These are phyloP conservation scores for Ceratosolen solmsi DNA, from an alignment of 1,140 invertebrate species.

Conservation along the genomic window DNA sequence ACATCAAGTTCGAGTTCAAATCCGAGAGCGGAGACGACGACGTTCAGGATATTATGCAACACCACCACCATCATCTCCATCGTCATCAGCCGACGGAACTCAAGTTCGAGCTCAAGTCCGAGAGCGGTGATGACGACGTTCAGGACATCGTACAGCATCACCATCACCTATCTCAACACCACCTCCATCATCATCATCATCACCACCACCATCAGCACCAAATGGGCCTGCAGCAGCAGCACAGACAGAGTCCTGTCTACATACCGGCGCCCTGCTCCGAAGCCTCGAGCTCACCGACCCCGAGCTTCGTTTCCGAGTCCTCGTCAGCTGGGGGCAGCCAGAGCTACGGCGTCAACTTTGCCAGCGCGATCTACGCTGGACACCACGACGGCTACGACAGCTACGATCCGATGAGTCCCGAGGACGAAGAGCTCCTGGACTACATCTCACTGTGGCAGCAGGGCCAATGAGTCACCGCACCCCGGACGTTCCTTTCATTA, in stretches of 20 bases:
- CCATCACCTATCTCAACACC: slow-evolving; percentile 6
- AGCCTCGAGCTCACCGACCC: slow-evolving; percentile 84
- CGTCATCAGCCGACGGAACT: slow-evolving; percentile 15
- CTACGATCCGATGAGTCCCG: slow-evolving; percentile 87
- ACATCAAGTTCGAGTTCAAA: slow-evolving; percentile 50
- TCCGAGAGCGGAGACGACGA: slow-evolving; percentile 55
- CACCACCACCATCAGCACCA: slow-evolving; percentile 57
- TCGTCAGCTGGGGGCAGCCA: slow-evolving; percentile 76
- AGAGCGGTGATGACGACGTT: slow-evolving; percentile 55
- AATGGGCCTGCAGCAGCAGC: slow-evolving; percentile 65
- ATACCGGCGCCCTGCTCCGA: slow-evolving; percentile 80
- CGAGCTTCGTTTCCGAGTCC: slow-evolving; percentile 84
- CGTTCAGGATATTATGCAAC: slow-evolving; percentile 40
- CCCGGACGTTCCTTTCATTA: background rate
- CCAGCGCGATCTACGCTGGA: slow-evolving; percentile 72
- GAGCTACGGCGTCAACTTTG: slow-evolving; percentile 70
- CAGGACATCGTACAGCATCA: slow-evolving; percentile 52
- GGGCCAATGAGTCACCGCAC: slow-evolving; percentile 65
- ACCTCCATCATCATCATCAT: slow-evolving; percentile 61
- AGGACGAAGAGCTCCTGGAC: slow-evolving; percentile 92
- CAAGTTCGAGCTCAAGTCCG: slow-evolving; percentile 50
- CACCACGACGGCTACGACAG: slow-evolving; percentile 81
- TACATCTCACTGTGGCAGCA: slow-evolving; percentile 88
- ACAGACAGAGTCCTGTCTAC: slow-evolving; percentile 61
- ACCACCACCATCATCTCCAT: slow-evolving; percentile 32